These are phyloP conservation scores for Quiscalus mexicanus DNA, from an alignment of 2,113 vertebrate species.

Conservation along the genomic window DNA sequence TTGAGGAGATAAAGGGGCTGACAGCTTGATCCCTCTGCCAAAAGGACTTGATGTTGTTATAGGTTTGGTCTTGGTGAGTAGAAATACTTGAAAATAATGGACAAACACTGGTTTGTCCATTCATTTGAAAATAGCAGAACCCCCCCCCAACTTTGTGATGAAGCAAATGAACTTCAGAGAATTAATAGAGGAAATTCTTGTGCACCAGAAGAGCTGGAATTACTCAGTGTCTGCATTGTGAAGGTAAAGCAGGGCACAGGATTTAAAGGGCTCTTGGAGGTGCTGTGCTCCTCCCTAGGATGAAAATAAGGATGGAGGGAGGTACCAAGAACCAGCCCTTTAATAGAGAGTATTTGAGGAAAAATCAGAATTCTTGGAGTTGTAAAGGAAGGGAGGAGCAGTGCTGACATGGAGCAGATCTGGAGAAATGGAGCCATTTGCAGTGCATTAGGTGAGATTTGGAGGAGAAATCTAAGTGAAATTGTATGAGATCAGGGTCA, in stretches of 20 bases:
- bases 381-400: not conserved
- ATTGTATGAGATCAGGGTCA: not conserved
- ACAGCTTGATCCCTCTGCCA: not conserved
- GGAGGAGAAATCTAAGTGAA: not conserved
- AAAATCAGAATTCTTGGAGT: not conserved
- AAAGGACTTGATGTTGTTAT: not conserved
- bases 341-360: not conserved
- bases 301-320: not conserved
- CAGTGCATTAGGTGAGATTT: not conserved
- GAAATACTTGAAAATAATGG: not conserved
- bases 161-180: not conserved
- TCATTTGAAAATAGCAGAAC: not conserved
- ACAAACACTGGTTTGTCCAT: not conserved
- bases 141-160: not conserved
- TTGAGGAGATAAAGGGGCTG: not conserved
- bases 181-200: not conserved
- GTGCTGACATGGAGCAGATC: not conserved
- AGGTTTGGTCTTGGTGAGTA: not conserved
- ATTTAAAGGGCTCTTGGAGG: not conserved
- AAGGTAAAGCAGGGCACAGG: not conserved
- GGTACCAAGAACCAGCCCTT: not conserved
- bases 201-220: not conserved
- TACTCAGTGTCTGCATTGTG: not conserved
- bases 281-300: not conserved
- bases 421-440: not conserved